These are phyloP conservation scores for Sebastes wilsoni DNA, from an alignment of 2,797 vertebrate species.

Conservation along the genomic window DNA sequence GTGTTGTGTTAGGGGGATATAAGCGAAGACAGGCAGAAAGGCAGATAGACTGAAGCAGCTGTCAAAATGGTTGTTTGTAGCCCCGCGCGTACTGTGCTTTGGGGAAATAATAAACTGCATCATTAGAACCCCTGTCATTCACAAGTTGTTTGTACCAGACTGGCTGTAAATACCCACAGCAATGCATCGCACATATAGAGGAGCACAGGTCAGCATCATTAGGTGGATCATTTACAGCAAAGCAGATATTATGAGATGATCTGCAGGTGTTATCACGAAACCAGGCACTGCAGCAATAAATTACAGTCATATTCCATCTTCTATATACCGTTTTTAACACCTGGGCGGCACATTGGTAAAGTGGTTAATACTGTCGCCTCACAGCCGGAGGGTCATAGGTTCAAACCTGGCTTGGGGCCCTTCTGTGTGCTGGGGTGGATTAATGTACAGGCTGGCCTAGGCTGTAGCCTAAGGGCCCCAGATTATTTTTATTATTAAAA, in stretches of 20 bases:
- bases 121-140: constrained; percentile 82
- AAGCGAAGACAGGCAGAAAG: constrained; percentile 74
- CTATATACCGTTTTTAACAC: background rate
- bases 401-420: too few relatives aligned
- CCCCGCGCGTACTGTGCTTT: constrained; percentile 66
- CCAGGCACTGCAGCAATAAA: constrained; percentile 26
- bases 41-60: constrained; percentile 78
- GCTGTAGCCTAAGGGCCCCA: too few relatives aligned
- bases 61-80: constrained; percentile 82
- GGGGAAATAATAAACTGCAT: constrained; percentile 83
- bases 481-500: too few relatives aligned
- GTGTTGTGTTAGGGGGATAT: constrained; percentile 72
- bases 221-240: constrained; percentile 56
- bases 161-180: constrained; percentile 61
- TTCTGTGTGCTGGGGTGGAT: too few relatives aligned
- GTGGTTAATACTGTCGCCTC: too few relatives aligned
- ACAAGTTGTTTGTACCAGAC: constrained; percentile 65
- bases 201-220: constrained; percentile 68
- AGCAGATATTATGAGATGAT: constrained; percentile 41
- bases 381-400: too few relatives aligned
- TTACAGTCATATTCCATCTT: background rate
- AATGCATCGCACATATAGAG: constrained; percentile 30
- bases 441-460: too few relatives aligned
- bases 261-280: constrained; percentile 42
- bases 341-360: too few relatives aligned